Evolutionary conservation across 2,113 vertebrate species (phyloP).

Genomic region (Ifrita kowaldi): DNA sequence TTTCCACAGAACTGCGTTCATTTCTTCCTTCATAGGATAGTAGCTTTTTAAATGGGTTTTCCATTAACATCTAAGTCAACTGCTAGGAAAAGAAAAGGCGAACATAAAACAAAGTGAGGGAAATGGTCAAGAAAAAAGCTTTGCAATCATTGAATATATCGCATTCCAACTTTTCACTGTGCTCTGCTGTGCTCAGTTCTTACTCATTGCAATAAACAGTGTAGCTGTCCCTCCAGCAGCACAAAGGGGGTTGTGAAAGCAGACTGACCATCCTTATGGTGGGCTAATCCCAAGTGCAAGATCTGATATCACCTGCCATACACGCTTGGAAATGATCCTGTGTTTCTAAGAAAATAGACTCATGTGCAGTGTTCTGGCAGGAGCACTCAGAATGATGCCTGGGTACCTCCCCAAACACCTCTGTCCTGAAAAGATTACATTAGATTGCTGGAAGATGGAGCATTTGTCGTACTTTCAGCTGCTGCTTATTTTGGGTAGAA

Average conservation of each 20-base stretch:
- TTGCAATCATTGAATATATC: neutral
- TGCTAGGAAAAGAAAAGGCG: slow-evolving; percentile 21
- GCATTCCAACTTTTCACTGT: neutral
- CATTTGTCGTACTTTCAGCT: neutral
- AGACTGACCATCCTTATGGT: neutral
- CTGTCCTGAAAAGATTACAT: neutral
- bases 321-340: neutral
- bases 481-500: neutral
- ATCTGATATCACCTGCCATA: neutral
- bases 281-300: neutral
- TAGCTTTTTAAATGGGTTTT: slow-evolving; percentile 59
- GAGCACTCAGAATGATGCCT: neutral
- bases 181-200: neutral
- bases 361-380: accelerated
- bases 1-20: slow-evolving; percentile 59
- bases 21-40: slow-evolving; percentile 60
- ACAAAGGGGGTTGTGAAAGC: neutral
- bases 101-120: slow-evolving; percentile 24
- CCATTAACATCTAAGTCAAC: slow-evolving; percentile 64
- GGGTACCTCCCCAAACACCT: neutral
- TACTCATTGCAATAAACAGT: neutral
- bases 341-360: neutral
- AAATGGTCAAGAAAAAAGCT: neutral
- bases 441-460: neutral
- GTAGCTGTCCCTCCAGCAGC: neutral